phyloP scores from a whole-genome alignment of 2,797 vertebrate genomes.

The Limnodromus scolopaceus region DNA sequence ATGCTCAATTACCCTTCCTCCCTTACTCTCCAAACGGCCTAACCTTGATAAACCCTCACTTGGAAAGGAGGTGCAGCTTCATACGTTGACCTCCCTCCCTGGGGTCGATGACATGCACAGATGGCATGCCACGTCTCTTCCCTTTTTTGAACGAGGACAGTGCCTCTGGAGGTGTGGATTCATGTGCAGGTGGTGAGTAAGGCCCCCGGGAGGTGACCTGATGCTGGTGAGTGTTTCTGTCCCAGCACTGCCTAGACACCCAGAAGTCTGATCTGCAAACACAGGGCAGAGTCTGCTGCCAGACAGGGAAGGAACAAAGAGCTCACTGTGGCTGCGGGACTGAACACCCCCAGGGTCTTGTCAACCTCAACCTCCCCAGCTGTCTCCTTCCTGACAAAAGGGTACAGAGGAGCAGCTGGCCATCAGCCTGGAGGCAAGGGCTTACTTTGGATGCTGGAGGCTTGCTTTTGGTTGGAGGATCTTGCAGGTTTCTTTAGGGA shows the following conservation, averaged over 20 bases:
- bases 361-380: not conserved
- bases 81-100: not conserved
- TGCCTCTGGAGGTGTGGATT: not conserved
- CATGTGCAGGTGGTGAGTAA: not conserved
- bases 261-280: not conserved
- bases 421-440: not conserved
- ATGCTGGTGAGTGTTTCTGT: not conserved
- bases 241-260: not conserved
- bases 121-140: not conserved
- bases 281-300: not conserved
- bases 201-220: not conserved
- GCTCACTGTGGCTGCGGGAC: not conserved
- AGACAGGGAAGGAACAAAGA: not conserved
- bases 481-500: not conserved
- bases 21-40: not conserved
- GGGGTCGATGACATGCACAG: accelerated
- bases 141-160: not conserved
- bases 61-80: not conserved
- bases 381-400: not conserved
- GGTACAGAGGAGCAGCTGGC: not conserved
- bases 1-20: not conserved
- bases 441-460: not conserved
- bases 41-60: not conserved
- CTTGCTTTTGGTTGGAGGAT: not conserved
- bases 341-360: too few relatives aligned